Percentiles rank a stretch among this genome's conserved stretches.
phyloP scores from a whole-genome alignment of 2,888 invertebrate species.

The Vanessa cardui region DNA sequence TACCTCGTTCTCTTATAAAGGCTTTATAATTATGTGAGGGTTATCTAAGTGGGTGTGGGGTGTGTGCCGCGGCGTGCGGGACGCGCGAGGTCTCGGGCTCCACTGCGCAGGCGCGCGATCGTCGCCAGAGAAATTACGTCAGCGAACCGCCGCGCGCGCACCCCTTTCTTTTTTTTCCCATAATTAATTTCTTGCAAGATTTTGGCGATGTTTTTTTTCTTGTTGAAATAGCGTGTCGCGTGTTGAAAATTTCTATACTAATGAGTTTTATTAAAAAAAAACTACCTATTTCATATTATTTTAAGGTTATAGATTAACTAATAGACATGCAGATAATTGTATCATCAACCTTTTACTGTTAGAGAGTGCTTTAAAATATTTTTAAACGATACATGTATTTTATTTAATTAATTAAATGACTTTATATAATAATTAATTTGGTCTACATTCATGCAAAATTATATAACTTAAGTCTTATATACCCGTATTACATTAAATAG shows the following conservation, averaged over 20 bases:
- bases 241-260: slow-evolving; percentile 7
- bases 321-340: too few relatives aligned
- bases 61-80: slow-evolving; percentile 60
- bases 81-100: slow-evolving; percentile 67
- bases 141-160: slow-evolving; percentile 65
- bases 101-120: slow-evolving; percentile 61
- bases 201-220: slow-evolving; percentile 64
- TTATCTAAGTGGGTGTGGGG: slow-evolving; percentile 25
- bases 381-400: too few relatives aligned
- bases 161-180: slow-evolving; percentile 78
- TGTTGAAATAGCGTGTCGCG: slow-evolving; percentile 5
- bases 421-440: too few relatives aligned
- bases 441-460: too few relatives aligned
- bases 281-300: background rate
- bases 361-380: too few relatives aligned
- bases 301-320: too few relatives aligned
- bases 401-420: too few relatives aligned
- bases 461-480: too few relatives aligned
- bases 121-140: slow-evolving; percentile 71
- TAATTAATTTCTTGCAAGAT: slow-evolving; percentile 78
- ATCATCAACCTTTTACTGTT: too few relatives aligned
- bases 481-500: background rate
- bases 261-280: slow-evolving; percentile 3
- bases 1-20: slow-evolving; percentile 5
- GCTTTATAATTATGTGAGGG: slow-evolving; percentile 5